Evolutionary conservation across 2,888 invertebrate genomes (phyloP).

Genomic region (Hydrotaea diabolus): DNA sequence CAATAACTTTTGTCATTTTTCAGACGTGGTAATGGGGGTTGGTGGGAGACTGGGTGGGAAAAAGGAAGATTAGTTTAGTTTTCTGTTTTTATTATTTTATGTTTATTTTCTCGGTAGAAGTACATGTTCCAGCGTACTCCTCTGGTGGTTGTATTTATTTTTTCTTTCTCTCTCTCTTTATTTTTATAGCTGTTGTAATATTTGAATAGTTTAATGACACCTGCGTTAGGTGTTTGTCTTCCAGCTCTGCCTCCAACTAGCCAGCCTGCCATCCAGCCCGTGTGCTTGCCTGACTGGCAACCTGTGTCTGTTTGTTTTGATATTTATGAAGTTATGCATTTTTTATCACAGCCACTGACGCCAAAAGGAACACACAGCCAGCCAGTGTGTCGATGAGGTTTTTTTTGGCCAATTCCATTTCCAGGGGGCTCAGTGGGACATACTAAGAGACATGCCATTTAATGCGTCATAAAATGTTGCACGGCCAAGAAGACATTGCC

Average conservation of each 20-base stretch:
- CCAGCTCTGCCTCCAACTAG: background rate
- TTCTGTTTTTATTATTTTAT: slow-evolving; percentile 3
- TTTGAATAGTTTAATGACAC: slow-evolving; percentile 51
- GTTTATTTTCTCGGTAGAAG: background rate
- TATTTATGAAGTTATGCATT: slow-evolving; percentile 21
- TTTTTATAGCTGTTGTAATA: slow-evolving; percentile 27
- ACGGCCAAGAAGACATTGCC: no score
- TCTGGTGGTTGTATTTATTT: background rate
- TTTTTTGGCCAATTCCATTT: no score
- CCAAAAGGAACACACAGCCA: no score
- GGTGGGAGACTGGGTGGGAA: no score
- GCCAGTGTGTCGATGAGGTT: background rate
- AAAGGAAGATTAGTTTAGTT: no score
- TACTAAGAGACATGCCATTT: background rate
- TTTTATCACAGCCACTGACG: slow-evolving; percentile 3
- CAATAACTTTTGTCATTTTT: background rate
- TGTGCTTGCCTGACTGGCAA: no score
- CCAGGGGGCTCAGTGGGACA: background rate
- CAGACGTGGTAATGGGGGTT: background rate
- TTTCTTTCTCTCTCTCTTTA: background rate
- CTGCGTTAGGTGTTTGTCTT: slow-evolving; percentile 29
- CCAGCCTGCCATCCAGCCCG: background rate
- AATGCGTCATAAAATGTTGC: background rate
- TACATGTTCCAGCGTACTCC: background rate
- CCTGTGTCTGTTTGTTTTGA: background rate